Evolutionary conservation across 2,113 vertebrate species (phyloP).

Genomic region (Rhea pennata): DNA sequence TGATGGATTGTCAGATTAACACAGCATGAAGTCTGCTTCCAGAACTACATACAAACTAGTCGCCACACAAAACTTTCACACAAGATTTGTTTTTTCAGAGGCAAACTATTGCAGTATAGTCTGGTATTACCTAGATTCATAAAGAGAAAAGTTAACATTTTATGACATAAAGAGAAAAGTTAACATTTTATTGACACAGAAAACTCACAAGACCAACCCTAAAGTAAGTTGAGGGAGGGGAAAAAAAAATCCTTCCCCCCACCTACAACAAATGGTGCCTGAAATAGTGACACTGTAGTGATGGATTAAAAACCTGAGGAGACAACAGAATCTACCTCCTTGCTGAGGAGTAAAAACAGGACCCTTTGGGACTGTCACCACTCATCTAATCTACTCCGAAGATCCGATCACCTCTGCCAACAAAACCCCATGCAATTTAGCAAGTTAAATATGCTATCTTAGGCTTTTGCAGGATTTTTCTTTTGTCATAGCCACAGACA

Average conservation of each 20-base stretch:
- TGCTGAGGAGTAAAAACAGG: neutral
- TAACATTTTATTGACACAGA: neutral
- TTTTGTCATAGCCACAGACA: fast-evolving
- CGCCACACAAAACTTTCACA: neutral
- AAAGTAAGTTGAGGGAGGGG: neutral
- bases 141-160: neutral
- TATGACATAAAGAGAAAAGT: neutral
- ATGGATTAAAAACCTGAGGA: neutral
- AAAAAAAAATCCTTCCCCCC: neutral
- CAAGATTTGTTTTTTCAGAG: neutral
- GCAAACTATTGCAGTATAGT: neutral
- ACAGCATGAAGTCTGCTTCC: neutral
- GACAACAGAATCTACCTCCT: neutral
- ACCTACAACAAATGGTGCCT: neutral
- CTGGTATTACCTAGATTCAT: neutral
- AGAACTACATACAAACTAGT: neutral
- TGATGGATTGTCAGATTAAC: too few relatives aligned
- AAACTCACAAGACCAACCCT: neutral
- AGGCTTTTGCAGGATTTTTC: fast-evolving
- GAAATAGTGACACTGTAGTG: neutral
- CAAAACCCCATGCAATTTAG: too few relatives aligned
- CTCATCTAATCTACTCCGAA: neutral
- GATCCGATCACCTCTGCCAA: neutral
- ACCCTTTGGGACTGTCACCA: neutral
- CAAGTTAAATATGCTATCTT: fast-evolving